These are phyloP conservation scores for Tonatia bakeri DNA, from an alignment of 2,113 vertebrate species.

Conservation along the genomic window DNA sequence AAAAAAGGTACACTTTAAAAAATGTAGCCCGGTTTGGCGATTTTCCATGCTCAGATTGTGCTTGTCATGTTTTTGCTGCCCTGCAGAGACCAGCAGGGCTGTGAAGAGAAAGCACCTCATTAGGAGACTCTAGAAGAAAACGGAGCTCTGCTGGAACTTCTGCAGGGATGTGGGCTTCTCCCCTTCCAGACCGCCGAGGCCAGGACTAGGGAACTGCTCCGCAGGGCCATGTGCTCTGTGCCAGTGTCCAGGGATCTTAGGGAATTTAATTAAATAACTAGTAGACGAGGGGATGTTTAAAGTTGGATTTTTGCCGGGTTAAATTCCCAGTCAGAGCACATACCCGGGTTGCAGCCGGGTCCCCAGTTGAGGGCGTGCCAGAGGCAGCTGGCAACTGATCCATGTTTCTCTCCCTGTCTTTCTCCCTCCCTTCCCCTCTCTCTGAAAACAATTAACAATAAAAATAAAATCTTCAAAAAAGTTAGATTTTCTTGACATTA, in stretches of 20 bases:
- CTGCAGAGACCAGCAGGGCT: slow-evolving; percentile 41
- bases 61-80: slow-evolving; percentile 50
- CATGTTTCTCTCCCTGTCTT: no score
- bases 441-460: no score
- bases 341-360: no score
- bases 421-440: no score
- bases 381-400: no score
- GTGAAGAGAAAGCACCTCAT: slow-evolving; percentile 48
- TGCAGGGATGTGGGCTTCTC: not conserved
- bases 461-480: no score
- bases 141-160: not conserved
- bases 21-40: slow-evolving; percentile 35
- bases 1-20: slow-evolving; percentile 31
- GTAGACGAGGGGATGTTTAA: slow-evolving; percentile 22
- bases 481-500: slow-evolving; percentile 32
- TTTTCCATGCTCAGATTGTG: slow-evolving; percentile 45
- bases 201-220: slow-evolving; percentile 30
- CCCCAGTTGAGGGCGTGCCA: no score
- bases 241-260: slow-evolving; percentile 43
- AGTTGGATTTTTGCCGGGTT: not conserved
- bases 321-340: no score
- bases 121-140: slow-evolving; percentile 42
- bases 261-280: slow-evolving; percentile 67
- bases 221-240: slow-evolving; percentile 44
- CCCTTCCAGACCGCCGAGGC: not conserved